phyloP scores from a whole-genome alignment of 2,888 invertebrate genomes.

The Anorthoa munda region DNA sequence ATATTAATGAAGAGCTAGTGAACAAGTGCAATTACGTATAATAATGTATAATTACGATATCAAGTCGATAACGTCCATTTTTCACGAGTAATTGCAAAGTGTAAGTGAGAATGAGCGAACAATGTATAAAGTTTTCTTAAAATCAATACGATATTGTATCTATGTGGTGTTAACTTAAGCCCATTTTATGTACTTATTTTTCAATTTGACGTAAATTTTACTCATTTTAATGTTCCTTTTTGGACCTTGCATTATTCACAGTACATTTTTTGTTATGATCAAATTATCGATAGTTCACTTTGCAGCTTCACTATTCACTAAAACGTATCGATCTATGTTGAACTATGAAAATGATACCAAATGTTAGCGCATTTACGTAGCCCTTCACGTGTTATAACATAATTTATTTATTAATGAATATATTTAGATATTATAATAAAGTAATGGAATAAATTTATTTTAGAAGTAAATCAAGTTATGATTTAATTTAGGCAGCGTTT shows the following conservation, averaged over 20 bases:
- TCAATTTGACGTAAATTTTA: conserved; percentile 25
- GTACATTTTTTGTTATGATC: conserved; percentile 2
- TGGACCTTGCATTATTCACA: not conserved
- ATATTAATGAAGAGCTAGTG: conserved; percentile 73
- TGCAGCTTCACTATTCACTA: conserved; percentile 30
- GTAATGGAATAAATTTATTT: conserved; percentile 67
- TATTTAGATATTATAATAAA: conserved; percentile 62
- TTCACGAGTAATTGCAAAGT: conserved; percentile 80
- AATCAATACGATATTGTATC: conserved; percentile 43
- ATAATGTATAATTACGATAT: conserved; percentile 79
- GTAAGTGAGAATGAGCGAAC: conserved; percentile 71
- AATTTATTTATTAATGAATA: conserved; percentile 66
- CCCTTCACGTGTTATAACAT: conserved; percentile 57
- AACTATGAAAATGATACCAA: conserved; percentile 75
- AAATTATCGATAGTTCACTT: conserved; percentile 19
- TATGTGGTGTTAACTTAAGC: conserved; percentile 41
- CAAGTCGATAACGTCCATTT: conserved; percentile 84
- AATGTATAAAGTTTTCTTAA: conserved; percentile 55
- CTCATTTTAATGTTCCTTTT: conserved; percentile 12
- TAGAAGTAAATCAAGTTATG: conserved; percentile 58
- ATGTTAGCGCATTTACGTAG: conserved; percentile 81
- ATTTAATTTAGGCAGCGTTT: conserved; percentile 55
- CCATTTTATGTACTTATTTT: conserved; percentile 56
- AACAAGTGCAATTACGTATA: conserved; percentile 88
- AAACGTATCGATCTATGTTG: conserved; percentile 45